These are phyloP conservation scores for Nixonia krombeini DNA, from an alignment of 1,140 invertebrate genomes.

Conservation along the genomic window DNA sequence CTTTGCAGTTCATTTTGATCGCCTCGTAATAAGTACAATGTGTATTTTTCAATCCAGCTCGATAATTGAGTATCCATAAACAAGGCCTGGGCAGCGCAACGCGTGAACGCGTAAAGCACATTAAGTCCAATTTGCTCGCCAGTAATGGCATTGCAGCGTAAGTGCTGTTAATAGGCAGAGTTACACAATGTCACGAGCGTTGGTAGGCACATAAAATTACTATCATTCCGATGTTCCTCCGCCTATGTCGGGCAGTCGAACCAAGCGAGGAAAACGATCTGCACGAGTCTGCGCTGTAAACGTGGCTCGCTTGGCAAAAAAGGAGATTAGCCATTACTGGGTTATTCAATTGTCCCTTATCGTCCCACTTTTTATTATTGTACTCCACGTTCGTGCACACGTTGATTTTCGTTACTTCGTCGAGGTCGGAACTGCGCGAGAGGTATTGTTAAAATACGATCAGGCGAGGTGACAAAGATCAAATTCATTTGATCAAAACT, in stretches of 20 bases:
- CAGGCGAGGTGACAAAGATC: too few species aligned
- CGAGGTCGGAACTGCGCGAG: conserved; percentile 9
- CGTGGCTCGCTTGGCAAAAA: background rate
- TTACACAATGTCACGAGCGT: conserved; percentile 30
- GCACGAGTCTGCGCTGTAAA: background rate
- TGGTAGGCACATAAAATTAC: conserved; percentile 21
- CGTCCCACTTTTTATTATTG: background rate
- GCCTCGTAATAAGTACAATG: too few species aligned
- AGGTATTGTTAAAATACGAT: too few species aligned
- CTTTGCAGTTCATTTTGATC: too few species aligned
- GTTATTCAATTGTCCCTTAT: background rate
- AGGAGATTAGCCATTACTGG: background rate
- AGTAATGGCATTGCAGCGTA: conserved; percentile 42
- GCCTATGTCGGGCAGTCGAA: conserved; percentile 10
- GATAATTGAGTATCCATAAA: conserved; percentile 19
- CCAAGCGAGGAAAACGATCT: background rate
- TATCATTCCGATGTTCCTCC: conserved; percentile 14
- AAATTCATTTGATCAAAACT: too few species aligned
- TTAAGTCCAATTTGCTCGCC: conserved; percentile 36
- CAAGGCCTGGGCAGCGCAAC: conserved; percentile 1
- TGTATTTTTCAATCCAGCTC: background rate
- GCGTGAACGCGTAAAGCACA: conserved; percentile 30
- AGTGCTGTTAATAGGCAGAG: conserved; percentile 25
- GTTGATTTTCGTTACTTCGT: conserved; percentile 4
- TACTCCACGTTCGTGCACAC: background rate